phyloP scores from a whole-genome alignment of 1,140 invertebrate species.

The Caerostris extrusa region DNA sequence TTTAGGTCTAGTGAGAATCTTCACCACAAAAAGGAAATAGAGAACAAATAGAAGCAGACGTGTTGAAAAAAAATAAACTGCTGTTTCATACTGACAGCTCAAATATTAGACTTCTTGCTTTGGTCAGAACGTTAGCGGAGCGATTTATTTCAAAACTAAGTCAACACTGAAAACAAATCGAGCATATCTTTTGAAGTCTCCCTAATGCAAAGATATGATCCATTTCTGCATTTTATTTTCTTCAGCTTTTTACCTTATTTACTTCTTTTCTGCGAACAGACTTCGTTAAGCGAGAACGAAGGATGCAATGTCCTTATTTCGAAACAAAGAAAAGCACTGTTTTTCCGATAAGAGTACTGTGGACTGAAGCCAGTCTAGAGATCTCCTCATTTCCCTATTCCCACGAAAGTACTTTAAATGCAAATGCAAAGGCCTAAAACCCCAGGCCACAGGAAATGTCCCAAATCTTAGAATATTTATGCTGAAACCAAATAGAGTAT shows the following conservation, averaged over 20 bases:
- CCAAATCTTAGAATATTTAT: conserved; percentile 67
- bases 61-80: background rate
- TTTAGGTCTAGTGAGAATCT: background rate
- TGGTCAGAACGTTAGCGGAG: background rate
- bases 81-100: conserved; percentile 41
- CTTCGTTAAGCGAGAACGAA: conserved; percentile 32
- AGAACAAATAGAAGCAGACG: background rate
- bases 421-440: conserved; percentile 64
- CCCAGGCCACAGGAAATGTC: conserved; percentile 65
- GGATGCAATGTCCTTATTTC: conserved; percentile 55
- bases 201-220: conserved; percentile 39
- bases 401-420: conserved; percentile 74
- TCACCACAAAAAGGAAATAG: background rate
- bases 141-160: conserved; percentile 62
- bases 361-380: conserved; percentile 19
- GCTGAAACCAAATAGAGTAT: conserved; percentile 19
- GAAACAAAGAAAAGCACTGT: conserved; percentile 57
- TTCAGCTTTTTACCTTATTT: background rate
- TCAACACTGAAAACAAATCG: conserved; percentile 62
- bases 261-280: background rate
- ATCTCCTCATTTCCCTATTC: conserved; percentile 66
- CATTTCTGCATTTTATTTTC: background rate
- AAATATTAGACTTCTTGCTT: background rate
- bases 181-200: conserved; percentile 51
- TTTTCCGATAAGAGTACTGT: conserved; percentile 30